Evolutionary conservation across 2,113 vertebrate genomes (phyloP).

Genomic region (Hypanus sabinus): DNA sequence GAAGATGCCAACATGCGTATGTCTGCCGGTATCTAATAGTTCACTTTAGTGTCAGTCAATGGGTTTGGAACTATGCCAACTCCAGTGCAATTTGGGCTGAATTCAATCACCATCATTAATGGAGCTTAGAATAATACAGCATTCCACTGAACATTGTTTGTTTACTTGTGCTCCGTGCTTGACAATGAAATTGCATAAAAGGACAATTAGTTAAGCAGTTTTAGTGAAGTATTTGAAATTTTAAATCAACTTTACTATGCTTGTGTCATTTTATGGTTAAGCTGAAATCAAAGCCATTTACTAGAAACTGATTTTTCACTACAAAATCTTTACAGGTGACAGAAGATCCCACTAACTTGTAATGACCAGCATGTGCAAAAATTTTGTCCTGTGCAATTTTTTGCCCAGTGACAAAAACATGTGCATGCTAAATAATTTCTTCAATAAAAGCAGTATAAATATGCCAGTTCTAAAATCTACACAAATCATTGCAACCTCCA

Average conservation of each 20-base stretch:
- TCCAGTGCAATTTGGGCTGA: background rate
- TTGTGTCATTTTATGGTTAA: background rate
- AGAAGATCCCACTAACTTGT: no score
- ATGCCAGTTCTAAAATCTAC: no score
- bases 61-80: constrained; percentile 15
- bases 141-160: background rate
- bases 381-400: no score
- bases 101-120: constrained; percentile 21
- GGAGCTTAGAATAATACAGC: constrained; percentile 17
- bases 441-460: no score
- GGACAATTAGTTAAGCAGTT: background rate
- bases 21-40: background rate
- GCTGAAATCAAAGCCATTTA: background rate
- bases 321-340: background rate
- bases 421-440: no score
- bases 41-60: background rate
- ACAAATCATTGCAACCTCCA: no score
- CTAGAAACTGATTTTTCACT: background rate
- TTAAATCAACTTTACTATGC: background rate
- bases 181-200: background rate
- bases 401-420: no score
- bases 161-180: background rate
- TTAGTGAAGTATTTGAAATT: background rate
- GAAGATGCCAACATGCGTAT: constrained; percentile 39
- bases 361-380: no score